Evolutionary conservation across 2,113 vertebrate species (phyloP), one percentile per base, ranked within the genome.

Genomic region (Salvelinus fontinalis): DNA sequence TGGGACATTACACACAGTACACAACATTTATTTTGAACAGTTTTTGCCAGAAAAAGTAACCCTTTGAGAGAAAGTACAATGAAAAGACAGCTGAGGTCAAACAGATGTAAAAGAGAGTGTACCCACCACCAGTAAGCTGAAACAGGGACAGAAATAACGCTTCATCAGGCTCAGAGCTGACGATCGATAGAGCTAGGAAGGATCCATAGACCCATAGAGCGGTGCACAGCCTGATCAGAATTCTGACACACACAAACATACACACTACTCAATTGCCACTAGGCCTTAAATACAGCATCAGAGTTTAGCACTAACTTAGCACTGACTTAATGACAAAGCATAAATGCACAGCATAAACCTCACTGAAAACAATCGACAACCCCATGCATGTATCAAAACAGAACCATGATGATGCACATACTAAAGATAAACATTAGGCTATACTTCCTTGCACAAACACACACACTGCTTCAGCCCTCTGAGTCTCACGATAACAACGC

Each of bases 71-170:
- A 57, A 18, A 57, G 20, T 20, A 57, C 54, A 62, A 81, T 54
- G 24, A 5, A 71, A 71, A 18, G 3, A 44, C 67, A 57, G 20
- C 16, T 22, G 8, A 18, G 22, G 59, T 13, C 14, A 27, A 6
- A 44, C 59, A 76, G 20, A 0, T 64, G 48, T 39, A 51, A 34
- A 34, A 82, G 39, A 74, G 51, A 44, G 14, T 76, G 86, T 84
- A 95, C 95, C 62, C 95, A 97, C 95, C 93, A 91, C 89, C 67
- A 94, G 94, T 87, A 92, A 74, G 84, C 93, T 89, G 54, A 95
- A 84, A 86, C 96, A 97, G 65, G 94, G 87, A 85, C 95, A 97
- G 89, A 96, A 91, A 54, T 54, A 54, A 81, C 92, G 91, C 89
- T 95, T 95, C 95, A 96, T 95, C 89, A 94, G 90, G 90, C 75